Percentiles rank a stretch among this genome's conserved stretches.
Evolutionary conservation across 2,113 vertebrate species (phyloP).

Genomic region (Regulus satrapa): DNA sequence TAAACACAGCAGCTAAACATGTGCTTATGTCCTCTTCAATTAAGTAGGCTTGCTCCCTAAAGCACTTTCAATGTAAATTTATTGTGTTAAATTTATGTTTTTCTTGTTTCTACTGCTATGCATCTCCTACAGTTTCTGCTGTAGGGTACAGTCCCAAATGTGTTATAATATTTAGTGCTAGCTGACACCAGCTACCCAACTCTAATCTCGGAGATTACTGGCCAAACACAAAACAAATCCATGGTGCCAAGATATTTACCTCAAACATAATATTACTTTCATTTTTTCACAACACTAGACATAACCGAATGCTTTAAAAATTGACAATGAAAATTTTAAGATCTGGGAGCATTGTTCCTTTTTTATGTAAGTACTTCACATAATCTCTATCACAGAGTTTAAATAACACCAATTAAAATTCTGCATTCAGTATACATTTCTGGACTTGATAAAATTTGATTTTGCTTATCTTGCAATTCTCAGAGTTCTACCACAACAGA

Average conservation of each 20-base stretch:
- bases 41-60: conserved; percentile 22
- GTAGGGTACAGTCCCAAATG: conserved; percentile 30
- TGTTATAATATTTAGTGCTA: conserved; percentile 51
- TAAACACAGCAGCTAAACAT: conserved; percentile 23
- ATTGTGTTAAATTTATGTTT: conserved; percentile 49
- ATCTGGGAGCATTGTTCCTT: background rate
- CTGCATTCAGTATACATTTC: background rate
- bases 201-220: conserved; percentile 33
- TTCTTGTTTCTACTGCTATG: conserved; percentile 41
- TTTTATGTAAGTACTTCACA: background rate
- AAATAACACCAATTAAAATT: background rate
- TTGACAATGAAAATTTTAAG: background rate
- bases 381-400: background rate
- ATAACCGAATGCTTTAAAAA: conserved; percentile 2
- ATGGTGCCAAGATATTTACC: conserved; percentile 12
- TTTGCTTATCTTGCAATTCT: background rate
- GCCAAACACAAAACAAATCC: conserved; percentile 41
- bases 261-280: conserved; percentile 18
- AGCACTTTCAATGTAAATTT: conserved; percentile 55
- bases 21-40: background rate
- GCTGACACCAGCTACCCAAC: conserved; percentile 29
- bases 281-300: background rate
- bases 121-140: conserved; percentile 37
- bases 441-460: background rate
- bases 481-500: background rate